Base-by-base conservation (phyloP, 2,888 invertebrate species). In the Cephus nigrinus region DNA sequence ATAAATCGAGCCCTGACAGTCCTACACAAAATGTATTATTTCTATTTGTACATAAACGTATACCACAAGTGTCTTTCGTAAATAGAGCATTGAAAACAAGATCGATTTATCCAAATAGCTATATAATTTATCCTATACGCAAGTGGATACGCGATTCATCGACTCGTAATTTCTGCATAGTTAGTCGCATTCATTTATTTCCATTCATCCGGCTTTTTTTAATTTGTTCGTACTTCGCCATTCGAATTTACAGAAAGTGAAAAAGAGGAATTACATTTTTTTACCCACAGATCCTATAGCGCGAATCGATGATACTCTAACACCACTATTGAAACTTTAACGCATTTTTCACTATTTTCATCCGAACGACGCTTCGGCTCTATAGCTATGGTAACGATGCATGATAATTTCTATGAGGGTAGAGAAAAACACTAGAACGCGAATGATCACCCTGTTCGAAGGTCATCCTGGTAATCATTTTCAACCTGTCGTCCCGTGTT, bases 401-500 rank as follows among this genome's bases (percentile, higher is more conserved):
- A 12, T 3, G 35, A 34, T 34, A 30, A 71, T 32, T 71, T 71
- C 11, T 1, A 35, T 12, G 74, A 12, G 33, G 74, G 36, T 35
- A 5, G 74, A 33, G 5, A 33, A 71, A 71, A 71, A 32, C 32
- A 71, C 11, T 12, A 3, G 71, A 71, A 71, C 12, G 31, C 71
- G 71, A 33, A 71, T 34, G 69, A 23, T 75, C 75, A 12, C 32
- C 31, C 23, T 31, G 75, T 55, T 55, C 77, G 75, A 80, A 84
- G 84, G 82, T 88, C 85, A 88, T 85, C 82, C 83, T 76, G 75
- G 76, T 78, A 76, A 88, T 90, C 85, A 88, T 90, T 90, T 88
- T 84, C 84, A 86, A 88, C 85, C 87, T 90, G 91, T 91, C 91
- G 86, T 86, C 81, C 80, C 86, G 82, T 82, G 83, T 91, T 88